Evolutionary conservation across 1,140 invertebrate species (phyloP).

Genomic region (Atta colombica): DNA sequence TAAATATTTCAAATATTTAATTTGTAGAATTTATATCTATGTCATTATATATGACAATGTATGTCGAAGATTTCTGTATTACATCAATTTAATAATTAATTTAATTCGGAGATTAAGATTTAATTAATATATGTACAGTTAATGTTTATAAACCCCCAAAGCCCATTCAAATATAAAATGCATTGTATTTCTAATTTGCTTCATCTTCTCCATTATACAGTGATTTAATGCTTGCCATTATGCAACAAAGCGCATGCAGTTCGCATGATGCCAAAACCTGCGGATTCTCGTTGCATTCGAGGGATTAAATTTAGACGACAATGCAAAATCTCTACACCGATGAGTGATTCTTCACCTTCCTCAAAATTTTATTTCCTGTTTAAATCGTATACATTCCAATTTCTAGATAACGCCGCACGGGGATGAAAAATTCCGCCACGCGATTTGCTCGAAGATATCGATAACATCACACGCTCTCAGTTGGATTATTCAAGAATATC

Average conservation of each 20-base stretch:
- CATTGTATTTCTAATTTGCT: not conserved
- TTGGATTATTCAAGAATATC: not conserved
- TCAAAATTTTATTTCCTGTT: not conserved
- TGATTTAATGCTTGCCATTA: slow-evolving; percentile 43
- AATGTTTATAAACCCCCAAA: not conserved
- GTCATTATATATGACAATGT: not conserved
- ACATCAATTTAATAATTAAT: not conserved
- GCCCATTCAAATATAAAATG: not conserved
- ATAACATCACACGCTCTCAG: not conserved
- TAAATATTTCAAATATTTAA: not conserved
- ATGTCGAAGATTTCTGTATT: slow-evolving; percentile 27
- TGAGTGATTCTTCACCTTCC: not conserved
- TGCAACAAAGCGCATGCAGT: slow-evolving; percentile 56
- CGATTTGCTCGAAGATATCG: not conserved
- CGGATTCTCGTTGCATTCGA: slow-evolving; percentile 50
- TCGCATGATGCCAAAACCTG: slow-evolving; percentile 59
- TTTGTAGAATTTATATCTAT: slow-evolving; percentile 1
- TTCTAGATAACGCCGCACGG: not conserved
- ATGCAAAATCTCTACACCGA: not conserved
- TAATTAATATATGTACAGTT: slow-evolving; percentile 17
- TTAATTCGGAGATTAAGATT: not conserved
- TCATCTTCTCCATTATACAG: not conserved
- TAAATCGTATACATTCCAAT: not conserved
- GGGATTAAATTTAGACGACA: slow-evolving; percentile 56
- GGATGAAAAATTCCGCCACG: not conserved